Percentiles rank a stretch among this genome's conserved stretches.
Conservation (phyloP, 2,888 invertebrate genomes). For the Drosophila picticornis region DNA sequence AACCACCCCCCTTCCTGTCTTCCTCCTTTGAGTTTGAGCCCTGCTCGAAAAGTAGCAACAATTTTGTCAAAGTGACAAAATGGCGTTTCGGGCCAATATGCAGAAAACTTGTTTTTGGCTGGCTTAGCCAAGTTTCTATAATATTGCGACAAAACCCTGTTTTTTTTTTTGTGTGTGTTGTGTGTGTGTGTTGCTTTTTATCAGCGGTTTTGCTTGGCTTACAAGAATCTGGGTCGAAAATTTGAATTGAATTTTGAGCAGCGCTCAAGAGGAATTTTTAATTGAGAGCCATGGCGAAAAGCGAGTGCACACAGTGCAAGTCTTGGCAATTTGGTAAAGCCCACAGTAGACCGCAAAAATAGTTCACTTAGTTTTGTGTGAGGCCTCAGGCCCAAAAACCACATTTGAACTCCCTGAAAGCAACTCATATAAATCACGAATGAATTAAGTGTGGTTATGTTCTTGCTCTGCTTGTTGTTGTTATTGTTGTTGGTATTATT, state of each 20-base stretch:
- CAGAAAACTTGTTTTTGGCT: constrained; percentile 67
- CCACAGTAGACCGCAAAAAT: constrained; percentile 65
- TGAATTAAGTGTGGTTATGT: constrained; percentile 77
- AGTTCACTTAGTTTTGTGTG: constrained; percentile 54
- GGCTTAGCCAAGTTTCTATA: constrained; percentile 63
- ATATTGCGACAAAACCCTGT: constrained; percentile 23
- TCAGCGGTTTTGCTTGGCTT: constrained; percentile 69
- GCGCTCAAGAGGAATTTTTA: constrained; percentile 74
- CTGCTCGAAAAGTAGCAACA: constrained; percentile 64
- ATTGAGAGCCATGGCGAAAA: constrained; percentile 60
- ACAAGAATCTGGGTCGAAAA: constrained; percentile 58
- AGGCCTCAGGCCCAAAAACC: constrained; percentile 39
- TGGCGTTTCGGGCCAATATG: constrained; percentile 69
- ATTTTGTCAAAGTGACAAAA: constrained; percentile 80
- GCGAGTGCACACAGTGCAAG: constrained; percentile 54
- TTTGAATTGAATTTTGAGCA: constrained; percentile 77
- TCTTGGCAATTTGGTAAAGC: constrained; percentile 46
- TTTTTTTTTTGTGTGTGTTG: constrained; percentile 14
- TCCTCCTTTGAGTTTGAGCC: neutral
- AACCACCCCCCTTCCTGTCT: neutral
- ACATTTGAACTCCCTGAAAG: constrained; percentile 74
- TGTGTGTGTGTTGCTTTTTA: constrained; percentile 55
- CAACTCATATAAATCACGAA: constrained; percentile 80
- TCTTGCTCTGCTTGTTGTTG: constrained; percentile 19
- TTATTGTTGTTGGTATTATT: constrained; percentile 14